Base-by-base conservation (phyloP, 2,797 vertebrate species). In the Picus viridis region DNA sequence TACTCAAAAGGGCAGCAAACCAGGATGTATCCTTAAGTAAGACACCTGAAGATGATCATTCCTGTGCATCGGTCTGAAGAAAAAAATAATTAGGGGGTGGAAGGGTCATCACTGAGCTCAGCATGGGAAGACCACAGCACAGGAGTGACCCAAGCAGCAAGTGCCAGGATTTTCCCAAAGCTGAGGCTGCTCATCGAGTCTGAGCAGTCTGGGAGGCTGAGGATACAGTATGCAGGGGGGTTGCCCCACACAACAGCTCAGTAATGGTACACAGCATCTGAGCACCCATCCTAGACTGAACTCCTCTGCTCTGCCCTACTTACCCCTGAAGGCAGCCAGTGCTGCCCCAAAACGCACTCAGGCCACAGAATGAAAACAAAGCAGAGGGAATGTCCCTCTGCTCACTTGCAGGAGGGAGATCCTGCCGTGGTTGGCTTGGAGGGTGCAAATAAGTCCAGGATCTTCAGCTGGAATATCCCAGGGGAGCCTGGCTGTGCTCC, bases 141-240 rank as follows among this genome's bases (percentile, higher is more conserved):
- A 18, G 74, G 27, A 32, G 14, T 54, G 59, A 75, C 58, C 41
- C 22, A 81, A 58, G 32, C 3, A 23, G 5, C 70, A 86, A 74
- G 14, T 9, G 20, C 2, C 70, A 75, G 45, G 22, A 45, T 51
- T 51, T 62, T 61, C 67, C 67, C 59, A 20, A 69, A 83, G 56
- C 15, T 51, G 71, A 75, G 51, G 17, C 63, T 79, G 45, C 15
- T 10, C 16, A 2, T 12, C 49, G 83, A 24, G 20, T 76, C 19
- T 81, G 56, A 56, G 41, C 61, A 39, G n/a, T 9, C n/a, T 65
- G 34, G 49, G 63, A 32, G 24, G 16, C 74, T 87, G 71, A 68
- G 49, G 27, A 18, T 41, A 20, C n/a, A 3, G 2, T 2, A 7
- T n/a, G 17, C 27, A 34, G 22, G 30, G 12, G 2, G 3, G 2